Evolutionary conservation across 2,797 vertebrate genomes (phyloP).

Genomic region (Selene dorsalis): DNA sequence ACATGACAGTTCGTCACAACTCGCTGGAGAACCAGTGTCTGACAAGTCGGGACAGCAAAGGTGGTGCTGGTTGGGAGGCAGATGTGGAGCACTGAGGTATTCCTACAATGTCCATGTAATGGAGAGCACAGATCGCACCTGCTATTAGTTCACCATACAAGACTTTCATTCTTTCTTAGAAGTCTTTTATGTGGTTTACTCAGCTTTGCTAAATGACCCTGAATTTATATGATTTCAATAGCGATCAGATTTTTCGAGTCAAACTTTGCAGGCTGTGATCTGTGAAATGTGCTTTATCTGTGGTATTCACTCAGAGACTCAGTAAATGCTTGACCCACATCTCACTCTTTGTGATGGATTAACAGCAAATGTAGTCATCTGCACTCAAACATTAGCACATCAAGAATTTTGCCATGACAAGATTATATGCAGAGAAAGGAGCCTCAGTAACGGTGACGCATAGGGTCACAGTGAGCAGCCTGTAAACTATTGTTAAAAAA

Average conservation of each 20-base stretch:
- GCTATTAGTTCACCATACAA: slow-evolving; percentile 28
- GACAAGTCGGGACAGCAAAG: slow-evolving; percentile 67
- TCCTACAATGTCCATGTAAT: slow-evolving; percentile 35
- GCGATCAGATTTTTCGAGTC: neutral
- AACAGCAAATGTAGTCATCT: neutral
- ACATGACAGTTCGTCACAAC: slow-evolving; percentile 76
- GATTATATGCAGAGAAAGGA: neutral
- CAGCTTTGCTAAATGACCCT: neutral
- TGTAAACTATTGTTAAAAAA: neutral
- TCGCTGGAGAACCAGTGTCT: slow-evolving; percentile 71
- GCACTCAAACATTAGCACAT: slow-evolving; percentile 17
- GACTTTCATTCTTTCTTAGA: neutral
- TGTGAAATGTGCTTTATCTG: slow-evolving; percentile 12
- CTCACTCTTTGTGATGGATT: neutral
- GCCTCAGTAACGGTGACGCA: neutral
- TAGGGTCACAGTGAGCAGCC: neutral
- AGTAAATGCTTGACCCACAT: slow-evolving; percentile 3
- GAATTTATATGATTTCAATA: neutral
- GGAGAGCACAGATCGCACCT: slow-evolving; percentile 53
- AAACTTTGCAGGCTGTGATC: neutral
- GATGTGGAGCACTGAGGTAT: slow-evolving; percentile 46
- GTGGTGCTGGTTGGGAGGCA: slow-evolving; percentile 46
- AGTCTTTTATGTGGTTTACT: neutral
- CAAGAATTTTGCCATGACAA: neutral
- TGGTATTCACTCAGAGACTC: neutral